These are phyloP conservation scores for Procavia capensis DNA, from an alignment of 2,113 vertebrate species.

Conservation along the genomic window DNA sequence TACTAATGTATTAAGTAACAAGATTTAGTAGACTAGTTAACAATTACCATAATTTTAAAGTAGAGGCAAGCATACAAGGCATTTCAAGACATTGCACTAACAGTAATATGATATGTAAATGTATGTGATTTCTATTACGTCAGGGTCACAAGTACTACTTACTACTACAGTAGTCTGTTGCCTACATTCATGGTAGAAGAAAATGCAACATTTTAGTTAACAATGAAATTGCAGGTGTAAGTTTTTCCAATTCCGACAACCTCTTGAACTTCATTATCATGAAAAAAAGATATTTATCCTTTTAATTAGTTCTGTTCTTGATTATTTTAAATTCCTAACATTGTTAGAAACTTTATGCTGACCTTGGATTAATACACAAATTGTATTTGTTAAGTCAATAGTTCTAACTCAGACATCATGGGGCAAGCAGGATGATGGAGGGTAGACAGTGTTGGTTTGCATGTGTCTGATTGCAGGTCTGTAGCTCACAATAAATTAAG, in stretches of 20 bases:
- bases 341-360: conserved; percentile 7
- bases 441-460: not conserved
- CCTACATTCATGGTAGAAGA: not conserved
- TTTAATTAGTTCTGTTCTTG: not conserved
- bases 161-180: not conserved
- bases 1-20: conserved; percentile 1
- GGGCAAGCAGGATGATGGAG: not conserved
- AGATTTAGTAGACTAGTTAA: not conserved
- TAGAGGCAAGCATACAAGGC: not conserved
- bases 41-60: conserved; percentile 8
- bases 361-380: not conserved
- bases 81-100: not conserved
- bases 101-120: not conserved
- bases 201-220: conserved; percentile 43
- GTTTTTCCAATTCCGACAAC: not conserved
- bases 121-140: not conserved
- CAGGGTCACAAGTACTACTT: conserved; percentile 7
- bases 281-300: not conserved
- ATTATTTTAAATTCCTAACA: not conserved
- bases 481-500: conserved; percentile 20
- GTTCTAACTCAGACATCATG: not conserved
- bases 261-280: conserved; percentile 21
- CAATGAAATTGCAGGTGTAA: conserved; percentile 18
- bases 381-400: not conserved
- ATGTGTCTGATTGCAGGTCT: not conserved